Conservation (phyloP, 2,888 invertebrate species). For the Drosophila fulvimacula region DNA sequence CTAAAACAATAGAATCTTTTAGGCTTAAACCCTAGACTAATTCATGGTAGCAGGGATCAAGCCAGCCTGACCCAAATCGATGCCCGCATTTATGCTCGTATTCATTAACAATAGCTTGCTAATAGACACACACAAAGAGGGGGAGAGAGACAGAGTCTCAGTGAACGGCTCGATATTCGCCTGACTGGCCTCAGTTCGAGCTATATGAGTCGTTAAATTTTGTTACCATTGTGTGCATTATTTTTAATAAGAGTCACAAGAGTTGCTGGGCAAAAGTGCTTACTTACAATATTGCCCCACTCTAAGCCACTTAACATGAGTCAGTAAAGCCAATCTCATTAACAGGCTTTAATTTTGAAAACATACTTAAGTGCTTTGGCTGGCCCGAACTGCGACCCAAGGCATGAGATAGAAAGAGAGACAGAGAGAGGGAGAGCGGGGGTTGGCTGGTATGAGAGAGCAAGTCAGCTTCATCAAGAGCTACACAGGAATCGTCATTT, state of each 20-base stretch:
- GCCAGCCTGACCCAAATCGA: slow-evolving; percentile 24
- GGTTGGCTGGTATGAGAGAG: background rate
- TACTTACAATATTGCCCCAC: slow-evolving; percentile 73
- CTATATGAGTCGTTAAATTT: slow-evolving; percentile 51
- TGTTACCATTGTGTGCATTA: slow-evolving; percentile 65
- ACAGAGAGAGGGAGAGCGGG: background rate
- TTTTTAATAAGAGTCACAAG: slow-evolving; percentile 67
- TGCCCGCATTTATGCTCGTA: slow-evolving; percentile 37
- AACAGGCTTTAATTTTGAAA: slow-evolving; percentile 80
- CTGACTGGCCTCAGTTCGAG: slow-evolving; percentile 4
- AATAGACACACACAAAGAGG: slow-evolving; percentile 8
- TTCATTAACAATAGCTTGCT: slow-evolving; percentile 34
- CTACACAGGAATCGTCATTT: slow-evolving; percentile 63
- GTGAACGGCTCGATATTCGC: background rate
- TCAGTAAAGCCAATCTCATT: slow-evolving; percentile 80
- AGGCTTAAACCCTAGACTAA: background rate
- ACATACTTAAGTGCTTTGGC: slow-evolving; percentile 75
- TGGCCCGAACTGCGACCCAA: slow-evolving; percentile 11
- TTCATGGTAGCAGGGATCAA: background rate
- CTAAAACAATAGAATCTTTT: background rate
- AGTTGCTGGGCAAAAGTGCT: slow-evolving; percentile 56
- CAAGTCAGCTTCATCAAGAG: slow-evolving; percentile 38
- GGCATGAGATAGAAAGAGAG: slow-evolving; percentile 11
- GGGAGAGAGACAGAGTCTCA: background rate
- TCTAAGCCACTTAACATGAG: slow-evolving; percentile 80